These are phyloP conservation scores for Craseonycteris thonglongyai DNA, from an alignment of 2,113 vertebrate species.

Conservation along the genomic window DNA sequence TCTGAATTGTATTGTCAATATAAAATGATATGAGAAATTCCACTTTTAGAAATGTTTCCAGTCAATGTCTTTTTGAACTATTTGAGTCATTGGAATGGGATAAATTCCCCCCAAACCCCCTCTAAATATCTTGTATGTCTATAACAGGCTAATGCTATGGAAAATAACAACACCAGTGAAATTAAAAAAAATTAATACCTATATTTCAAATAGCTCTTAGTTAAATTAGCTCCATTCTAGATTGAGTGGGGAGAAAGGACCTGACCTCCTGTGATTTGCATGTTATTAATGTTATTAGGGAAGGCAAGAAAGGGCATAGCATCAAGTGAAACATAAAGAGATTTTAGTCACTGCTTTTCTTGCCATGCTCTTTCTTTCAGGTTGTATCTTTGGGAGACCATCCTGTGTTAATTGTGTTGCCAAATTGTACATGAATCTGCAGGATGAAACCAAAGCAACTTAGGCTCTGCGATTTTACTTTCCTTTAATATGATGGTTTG, in stretches of 20 bases:
- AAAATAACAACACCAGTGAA: neutral
- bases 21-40: neutral
- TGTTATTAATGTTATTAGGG: neutral
- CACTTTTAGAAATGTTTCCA: neutral
- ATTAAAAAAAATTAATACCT: neutral
- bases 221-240: neutral
- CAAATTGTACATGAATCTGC: neutral
- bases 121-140: neutral
- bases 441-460: constrained; percentile 67
- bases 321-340: neutral
- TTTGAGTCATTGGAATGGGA: neutral
- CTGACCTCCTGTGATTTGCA: neutral
- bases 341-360: neutral
- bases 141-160: neutral
- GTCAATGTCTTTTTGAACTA: neutral
- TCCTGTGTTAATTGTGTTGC: constrained; percentile 12
- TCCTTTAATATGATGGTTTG: constrained; percentile 75
- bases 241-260: neutral
- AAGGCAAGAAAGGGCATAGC: neutral
- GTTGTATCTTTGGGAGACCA: neutral
- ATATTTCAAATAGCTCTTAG: constrained; percentile 7
- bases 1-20: neutral
- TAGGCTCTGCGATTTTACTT: constrained; percentile 72
- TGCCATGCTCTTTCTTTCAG: constrained; percentile 16
- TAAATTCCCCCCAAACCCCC: neutral